Evolutionary conservation across 2,797 vertebrate genomes (phyloP).

Genomic region (Artibeus jamaicensis): DNA sequence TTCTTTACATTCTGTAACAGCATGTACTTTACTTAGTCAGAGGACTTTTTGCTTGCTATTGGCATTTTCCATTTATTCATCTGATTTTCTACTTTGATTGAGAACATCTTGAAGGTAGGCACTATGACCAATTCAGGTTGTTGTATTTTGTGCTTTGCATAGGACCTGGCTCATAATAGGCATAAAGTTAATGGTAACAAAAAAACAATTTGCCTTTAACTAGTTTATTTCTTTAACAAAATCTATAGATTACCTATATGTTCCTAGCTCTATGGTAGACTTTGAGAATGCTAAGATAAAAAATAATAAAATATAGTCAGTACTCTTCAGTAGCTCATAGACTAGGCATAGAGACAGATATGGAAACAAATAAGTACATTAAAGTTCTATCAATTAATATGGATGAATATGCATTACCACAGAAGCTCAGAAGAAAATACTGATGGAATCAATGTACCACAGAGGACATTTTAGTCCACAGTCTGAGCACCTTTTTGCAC

Average conservation of each 20-base stretch:
- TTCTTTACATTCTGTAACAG: not conserved
- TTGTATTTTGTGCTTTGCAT: not conserved
- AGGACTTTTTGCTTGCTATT: not conserved
- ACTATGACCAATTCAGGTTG: not conserved
- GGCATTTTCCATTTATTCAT: not conserved
- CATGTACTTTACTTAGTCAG: not conserved
- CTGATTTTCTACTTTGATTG: not conserved
- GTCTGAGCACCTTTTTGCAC: not conserved
- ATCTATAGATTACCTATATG: not conserved
- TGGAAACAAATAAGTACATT: not conserved
- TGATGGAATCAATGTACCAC: not conserved
- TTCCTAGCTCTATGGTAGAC: not conserved
- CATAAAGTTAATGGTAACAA: not conserved
- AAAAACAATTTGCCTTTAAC: not conserved
- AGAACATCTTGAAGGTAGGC: not conserved
- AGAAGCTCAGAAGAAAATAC: not conserved
- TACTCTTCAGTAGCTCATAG: not conserved
- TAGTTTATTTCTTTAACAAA: not conserved
- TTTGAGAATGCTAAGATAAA: not conserved
- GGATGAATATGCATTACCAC: not conserved
- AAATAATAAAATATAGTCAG: not conserved
- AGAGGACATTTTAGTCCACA: not conserved
- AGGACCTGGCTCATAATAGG: not conserved
- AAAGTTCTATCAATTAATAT: not conserved
- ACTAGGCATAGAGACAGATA: not conserved